A percentile compares a stretch with the other conserved stretches of the same genome.
phyloP scores from a whole-genome alignment of 2,113 vertebrate species.

The Hippolais icterina region DNA sequence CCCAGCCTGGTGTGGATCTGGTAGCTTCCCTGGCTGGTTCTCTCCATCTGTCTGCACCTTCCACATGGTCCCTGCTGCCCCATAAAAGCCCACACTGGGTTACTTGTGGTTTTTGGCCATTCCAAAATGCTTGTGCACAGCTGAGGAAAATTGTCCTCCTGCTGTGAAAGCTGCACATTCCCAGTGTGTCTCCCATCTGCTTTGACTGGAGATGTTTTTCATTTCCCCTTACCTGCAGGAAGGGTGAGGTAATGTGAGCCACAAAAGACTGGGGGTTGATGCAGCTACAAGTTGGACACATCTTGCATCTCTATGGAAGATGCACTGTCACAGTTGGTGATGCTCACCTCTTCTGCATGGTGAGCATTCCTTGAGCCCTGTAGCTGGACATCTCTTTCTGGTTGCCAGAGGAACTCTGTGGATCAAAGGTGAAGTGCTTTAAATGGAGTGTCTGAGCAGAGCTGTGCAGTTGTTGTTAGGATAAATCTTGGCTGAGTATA shows the following conservation, averaged over 20 bases:
- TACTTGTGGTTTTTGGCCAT: neutral
- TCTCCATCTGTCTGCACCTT: neutral
- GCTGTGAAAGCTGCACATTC: neutral
- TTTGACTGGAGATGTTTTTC: neutral
- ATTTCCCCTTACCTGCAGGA: neutral
- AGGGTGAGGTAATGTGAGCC: neutral
- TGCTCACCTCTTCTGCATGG: neutral
- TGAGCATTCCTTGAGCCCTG: neutral
- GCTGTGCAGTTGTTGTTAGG: neutral
- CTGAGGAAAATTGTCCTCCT: neutral
- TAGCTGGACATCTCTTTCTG: neutral
- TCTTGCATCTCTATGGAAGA: neutral
- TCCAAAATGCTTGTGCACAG: neutral
- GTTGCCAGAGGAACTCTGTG: neutral
- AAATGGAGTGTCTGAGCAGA: neutral
- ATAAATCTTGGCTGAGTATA: neutral
- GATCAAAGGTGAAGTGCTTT: neutral
- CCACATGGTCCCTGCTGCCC: neutral
- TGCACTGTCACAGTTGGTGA: too few relatives aligned
- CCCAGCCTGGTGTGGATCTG: accelerated
- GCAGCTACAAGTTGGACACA: neutral
- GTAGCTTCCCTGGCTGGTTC: neutral
- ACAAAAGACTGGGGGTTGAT: neutral
- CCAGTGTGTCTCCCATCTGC: neutral
- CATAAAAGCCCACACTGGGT: accelerated